phyloP scores from a whole-genome alignment of 2,888 invertebrate species.

The Byasa hedistus region DNA sequence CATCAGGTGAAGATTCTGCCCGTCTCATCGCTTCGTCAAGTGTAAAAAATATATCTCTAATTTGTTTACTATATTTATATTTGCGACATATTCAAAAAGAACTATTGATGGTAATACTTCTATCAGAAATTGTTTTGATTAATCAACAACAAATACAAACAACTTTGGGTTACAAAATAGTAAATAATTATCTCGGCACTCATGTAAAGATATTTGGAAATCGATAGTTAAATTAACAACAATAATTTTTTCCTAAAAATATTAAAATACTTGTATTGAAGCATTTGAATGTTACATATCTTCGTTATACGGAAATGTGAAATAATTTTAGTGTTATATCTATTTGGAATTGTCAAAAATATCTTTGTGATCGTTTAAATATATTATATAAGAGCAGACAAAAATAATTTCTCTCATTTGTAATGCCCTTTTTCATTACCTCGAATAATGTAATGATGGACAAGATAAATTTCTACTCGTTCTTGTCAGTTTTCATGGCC shows the following conservation, averaged over 20 bases:
- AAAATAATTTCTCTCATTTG: slow-evolving; percentile 25
- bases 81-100: too few species aligned
- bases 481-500: slow-evolving; percentile 59
- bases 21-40: too few species aligned
- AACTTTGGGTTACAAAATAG: background rate
- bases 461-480: slow-evolving; percentile 47
- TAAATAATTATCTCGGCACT: background rate
- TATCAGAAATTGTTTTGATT: background rate
- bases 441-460: slow-evolving; percentile 36
- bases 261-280: background rate
- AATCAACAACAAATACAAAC: background rate
- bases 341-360: slow-evolving; percentile 3
- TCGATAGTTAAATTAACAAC: background rate
- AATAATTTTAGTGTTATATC: slow-evolving; percentile 16
- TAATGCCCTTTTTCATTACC: slow-evolving; percentile 36
- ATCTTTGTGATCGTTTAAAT: slow-evolving; percentile 21
- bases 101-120: too few species aligned
- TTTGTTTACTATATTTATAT: too few species aligned
- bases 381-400: slow-evolving; percentile 24
- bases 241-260: background rate
- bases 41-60: too few species aligned
- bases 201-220: background rate
- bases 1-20: too few species aligned
- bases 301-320: slow-evolving; percentile 8
- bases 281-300: slow-evolving; percentile 32